A percentile compares a stretch with the other conserved stretches of the same genome.
phyloP scores from a whole-genome alignment of 1,140 invertebrate species.

The Leptopilina boulardi region DNA sequence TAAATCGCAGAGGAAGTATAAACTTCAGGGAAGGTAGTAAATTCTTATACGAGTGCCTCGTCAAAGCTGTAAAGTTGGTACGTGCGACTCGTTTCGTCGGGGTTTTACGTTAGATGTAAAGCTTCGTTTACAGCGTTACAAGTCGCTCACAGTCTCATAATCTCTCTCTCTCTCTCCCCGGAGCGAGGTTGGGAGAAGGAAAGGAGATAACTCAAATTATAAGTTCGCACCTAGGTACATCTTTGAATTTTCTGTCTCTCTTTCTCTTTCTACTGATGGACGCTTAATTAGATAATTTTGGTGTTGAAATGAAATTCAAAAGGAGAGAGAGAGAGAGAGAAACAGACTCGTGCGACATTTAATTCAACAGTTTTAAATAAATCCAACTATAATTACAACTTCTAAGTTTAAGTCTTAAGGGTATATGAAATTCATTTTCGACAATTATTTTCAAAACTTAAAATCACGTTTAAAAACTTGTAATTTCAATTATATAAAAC shows the following conservation, averaged over 20 bases:
- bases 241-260: slow-evolving; percentile 35
- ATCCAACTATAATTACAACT: background rate
- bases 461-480: no score
- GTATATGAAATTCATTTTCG: no score
- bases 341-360: background rate
- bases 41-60: slow-evolving; percentile 19
- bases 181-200: background rate
- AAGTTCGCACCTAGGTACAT: slow-evolving; percentile 38
- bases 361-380: background rate
- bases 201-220: slow-evolving; percentile 13
- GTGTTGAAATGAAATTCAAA: slow-evolving; percentile 44
- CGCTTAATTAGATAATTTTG: slow-evolving; percentile 62
- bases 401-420: no score
- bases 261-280: slow-evolving; percentile 57
- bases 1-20: slow-evolving; percentile 30
- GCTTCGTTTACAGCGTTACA: slow-evolving; percentile 26
- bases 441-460: no score
- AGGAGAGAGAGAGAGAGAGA: no score
- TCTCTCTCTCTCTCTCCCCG: background rate
- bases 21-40: slow-evolving; percentile 30
- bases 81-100: slow-evolving; percentile 22
- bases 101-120: slow-evolving; percentile 2
- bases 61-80: slow-evolving; percentile 32
- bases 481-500: no score
- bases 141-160: slow-evolving; percentile 16